A percentile compares a stretch with the other conserved stretches of the same genome.
These are phyloP conservation scores for Microctenopoma steveboyesi DNA, from an alignment of 2,797 vertebrate genomes.

Conservation along the genomic window DNA sequence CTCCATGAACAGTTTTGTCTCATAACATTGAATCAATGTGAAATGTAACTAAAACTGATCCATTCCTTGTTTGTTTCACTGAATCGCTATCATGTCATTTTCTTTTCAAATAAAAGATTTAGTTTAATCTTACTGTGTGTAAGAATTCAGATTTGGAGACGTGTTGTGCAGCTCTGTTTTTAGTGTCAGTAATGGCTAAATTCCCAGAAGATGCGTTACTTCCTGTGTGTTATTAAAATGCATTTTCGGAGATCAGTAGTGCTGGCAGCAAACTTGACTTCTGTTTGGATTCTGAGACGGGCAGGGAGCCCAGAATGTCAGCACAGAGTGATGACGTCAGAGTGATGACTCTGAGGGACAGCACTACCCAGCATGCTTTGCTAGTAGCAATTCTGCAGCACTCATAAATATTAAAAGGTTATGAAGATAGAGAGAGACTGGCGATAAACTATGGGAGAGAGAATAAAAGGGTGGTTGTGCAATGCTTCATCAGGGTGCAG, in stretches of 20 bases:
- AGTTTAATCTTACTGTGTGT: too few relatives aligned
- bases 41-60: too few relatives aligned
- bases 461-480: slow-evolving; percentile 17
- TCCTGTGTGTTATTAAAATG: slow-evolving; percentile 30
- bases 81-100: too few relatives aligned
- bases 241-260: slow-evolving; percentile 9
- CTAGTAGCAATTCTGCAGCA: slow-evolving; percentile 77
- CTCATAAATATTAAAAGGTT: slow-evolving; percentile 83
- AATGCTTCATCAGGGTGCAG: slow-evolving; percentile 23
- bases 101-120: too few relatives aligned
- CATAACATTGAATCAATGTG: too few relatives aligned
- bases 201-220: not conserved
- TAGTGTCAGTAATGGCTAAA: not conserved
- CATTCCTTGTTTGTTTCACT: too few relatives aligned
- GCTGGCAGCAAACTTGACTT: slow-evolving; percentile 36
- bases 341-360: slow-evolving; percentile 60
- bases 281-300: slow-evolving; percentile 11
- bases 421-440: slow-evolving; percentile 42
- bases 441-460: slow-evolving; percentile 22
- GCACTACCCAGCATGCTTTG: slow-evolving; percentile 78
- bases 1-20: too few relatives aligned
- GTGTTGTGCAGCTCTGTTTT: not conserved
- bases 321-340: slow-evolving; percentile 69
- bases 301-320: slow-evolving; percentile 51
- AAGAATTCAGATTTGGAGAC: not conserved